phyloP scores from a whole-genome alignment of 2,797 vertebrate species.

The Sardinella longiceps region DNA sequence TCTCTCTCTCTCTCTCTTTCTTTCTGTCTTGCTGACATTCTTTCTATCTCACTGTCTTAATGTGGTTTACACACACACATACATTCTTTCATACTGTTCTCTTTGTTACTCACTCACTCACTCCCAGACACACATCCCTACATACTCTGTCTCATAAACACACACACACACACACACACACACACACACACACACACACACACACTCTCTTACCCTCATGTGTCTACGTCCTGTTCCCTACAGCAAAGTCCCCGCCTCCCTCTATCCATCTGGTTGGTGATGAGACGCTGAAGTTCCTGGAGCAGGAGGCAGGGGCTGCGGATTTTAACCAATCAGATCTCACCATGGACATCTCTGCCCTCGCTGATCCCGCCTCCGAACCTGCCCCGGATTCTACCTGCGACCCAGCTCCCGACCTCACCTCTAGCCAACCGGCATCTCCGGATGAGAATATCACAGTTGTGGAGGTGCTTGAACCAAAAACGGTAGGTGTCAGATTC shows the following conservation, averaged over 20 bases:
- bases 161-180: not conserved
- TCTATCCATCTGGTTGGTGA: not conserved
- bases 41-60: not conserved
- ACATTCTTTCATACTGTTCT: too few relatives aligned
- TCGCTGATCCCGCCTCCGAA: constrained; percentile 26
- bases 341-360: constrained; percentile 45
- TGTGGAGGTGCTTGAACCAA: constrained; percentile 70
- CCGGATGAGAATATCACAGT: constrained; percentile 60
- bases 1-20: too few relatives aligned
- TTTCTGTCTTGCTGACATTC: not conserved
- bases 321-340: not conserved
- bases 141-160: not conserved
- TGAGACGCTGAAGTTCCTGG: not conserved
- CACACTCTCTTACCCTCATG: not conserved
- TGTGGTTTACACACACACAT: not conserved
- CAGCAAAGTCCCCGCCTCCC: constrained; percentile 55
- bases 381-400: too few relatives aligned
- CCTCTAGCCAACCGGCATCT: constrained; percentile 27
- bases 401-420: not conserved
- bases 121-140: not conserved
- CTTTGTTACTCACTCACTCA: not conserved
- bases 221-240: not conserved
- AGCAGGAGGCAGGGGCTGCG: not conserved
- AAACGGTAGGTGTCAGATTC: constrained; percentile 66
- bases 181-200: not conserved